Conservation (phyloP, 2,113 vertebrate genomes). For the Paramormyrops kingsleyae region DNA sequence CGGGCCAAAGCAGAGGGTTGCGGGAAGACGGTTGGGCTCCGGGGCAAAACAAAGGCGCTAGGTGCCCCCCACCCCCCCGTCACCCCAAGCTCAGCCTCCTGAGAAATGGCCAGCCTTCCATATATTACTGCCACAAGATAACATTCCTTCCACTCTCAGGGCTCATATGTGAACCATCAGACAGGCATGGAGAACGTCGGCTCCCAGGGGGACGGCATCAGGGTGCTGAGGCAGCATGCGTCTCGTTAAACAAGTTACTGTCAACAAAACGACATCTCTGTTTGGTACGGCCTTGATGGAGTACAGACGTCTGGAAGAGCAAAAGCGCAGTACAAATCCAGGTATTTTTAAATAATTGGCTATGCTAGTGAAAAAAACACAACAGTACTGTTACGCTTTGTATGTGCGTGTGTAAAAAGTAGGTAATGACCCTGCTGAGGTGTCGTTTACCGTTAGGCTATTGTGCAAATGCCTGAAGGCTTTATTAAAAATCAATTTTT, state of each 20-base stretch:
- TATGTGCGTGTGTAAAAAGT: background rate
- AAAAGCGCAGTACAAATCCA: background rate
- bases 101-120: background rate
- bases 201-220: background rate
- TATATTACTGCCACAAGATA: background rate
- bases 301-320: background rate
- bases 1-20: background rate
- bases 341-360: background rate
- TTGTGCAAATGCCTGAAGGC: background rate
- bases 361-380: background rate
- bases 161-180: background rate
- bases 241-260: background rate
- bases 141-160: background rate
- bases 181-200: background rate
- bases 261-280: background rate
- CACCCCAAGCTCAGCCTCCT: background rate
- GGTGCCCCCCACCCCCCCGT: background rate
- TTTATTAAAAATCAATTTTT: background rate
- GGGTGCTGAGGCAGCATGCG: background rate
- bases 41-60: background rate
- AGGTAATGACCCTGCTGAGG: background rate
- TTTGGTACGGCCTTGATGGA: background rate
- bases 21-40: background rate
- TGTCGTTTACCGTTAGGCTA: background rate
- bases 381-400: background rate